Base-by-base conservation (phyloP, 2,797 vertebrate species). In the Coilia nasus region DNA sequence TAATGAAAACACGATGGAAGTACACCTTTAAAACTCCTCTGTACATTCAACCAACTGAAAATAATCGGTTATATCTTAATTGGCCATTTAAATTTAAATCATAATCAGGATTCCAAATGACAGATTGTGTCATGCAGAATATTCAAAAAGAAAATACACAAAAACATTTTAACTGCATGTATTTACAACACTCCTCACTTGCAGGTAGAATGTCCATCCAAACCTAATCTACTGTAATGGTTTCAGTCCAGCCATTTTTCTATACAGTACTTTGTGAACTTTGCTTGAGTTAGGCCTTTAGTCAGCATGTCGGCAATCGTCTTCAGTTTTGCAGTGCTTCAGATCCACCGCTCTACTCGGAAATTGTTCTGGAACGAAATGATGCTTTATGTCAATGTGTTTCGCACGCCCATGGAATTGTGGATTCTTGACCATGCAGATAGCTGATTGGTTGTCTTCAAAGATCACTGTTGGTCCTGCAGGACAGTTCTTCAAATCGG, bases 171-270 rank as follows among this genome's bases (percentile, higher is more conserved):
- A 64, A 64, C n/a, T 64, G 60, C 25, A 47, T n/a, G n/a, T n/a
- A n/a, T 23, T 60, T 64, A 7, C 60, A 64, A 64, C 60, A 64
- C 60, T 64, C 60, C 60, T 64, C 60, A 64, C 60, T 64, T 23
- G 60, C n/a, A 64, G n/a, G 60, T 64, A 64, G 60, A 64, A 64
- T 64, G 60, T 25, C 6, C 21, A 64, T 64, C 6, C 12, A 64
- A 23, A 0, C 60, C n/a, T n/a, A n/a, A n/a, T n/a, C n/a, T n/a
- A n/a, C n/a, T n/a, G n/a, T 23, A 25, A 60, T 60, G 59, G 59
- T 60, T 60, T 60, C 59, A 64, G 60, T 64, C 60, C 60, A 25
- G 60, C 60, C 60, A 64, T 64, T 64, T 64, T 23, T 11, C 60
- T 64, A n/a, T n/a, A n/a, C 23, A 64, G n/a, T n/a, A n/a, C 60